Evolutionary conservation across 2,797 vertebrate genomes (phyloP).

Genomic region (Phoxinus dragarum): DNA sequence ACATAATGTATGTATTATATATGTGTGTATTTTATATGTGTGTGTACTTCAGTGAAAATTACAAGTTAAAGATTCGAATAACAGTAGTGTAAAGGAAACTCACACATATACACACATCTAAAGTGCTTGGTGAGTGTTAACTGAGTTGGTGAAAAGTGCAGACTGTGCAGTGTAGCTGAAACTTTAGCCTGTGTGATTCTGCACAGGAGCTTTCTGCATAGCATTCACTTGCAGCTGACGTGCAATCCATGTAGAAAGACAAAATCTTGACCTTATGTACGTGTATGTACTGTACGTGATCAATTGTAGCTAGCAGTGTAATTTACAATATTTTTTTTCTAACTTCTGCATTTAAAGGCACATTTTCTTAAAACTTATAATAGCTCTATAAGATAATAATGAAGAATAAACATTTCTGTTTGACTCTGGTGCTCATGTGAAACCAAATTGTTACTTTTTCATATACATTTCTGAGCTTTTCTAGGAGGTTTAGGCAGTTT

Average conservation of each 20-base stretch:
- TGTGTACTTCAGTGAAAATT: not conserved
- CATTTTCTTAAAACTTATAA: not conserved
- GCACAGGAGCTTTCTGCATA: slow-evolving; percentile 57
- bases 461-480: not conserved
- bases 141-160: slow-evolving; percentile 60
- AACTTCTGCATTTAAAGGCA: not conserved
- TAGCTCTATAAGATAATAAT: not conserved
- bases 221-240: slow-evolving; percentile 73
- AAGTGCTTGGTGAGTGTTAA: not conserved
- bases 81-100: not conserved
- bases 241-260: slow-evolving; percentile 66
- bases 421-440: not conserved
- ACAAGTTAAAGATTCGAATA: not conserved
- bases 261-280: not conserved
- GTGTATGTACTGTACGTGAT: not conserved
- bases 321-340: not conserved
- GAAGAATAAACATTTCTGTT: not conserved
- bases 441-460: no score
- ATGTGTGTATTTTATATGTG: no score
- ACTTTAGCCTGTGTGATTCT: slow-evolving; percentile 63
- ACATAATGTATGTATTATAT: no score
- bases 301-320: not conserved
- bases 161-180: slow-evolving; percentile 70
- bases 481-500: not conserved
- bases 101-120: not conserved